Evolutionary conservation across 2,113 vertebrate species (phyloP).

Genomic region (Maccullochella peelii): DNA sequence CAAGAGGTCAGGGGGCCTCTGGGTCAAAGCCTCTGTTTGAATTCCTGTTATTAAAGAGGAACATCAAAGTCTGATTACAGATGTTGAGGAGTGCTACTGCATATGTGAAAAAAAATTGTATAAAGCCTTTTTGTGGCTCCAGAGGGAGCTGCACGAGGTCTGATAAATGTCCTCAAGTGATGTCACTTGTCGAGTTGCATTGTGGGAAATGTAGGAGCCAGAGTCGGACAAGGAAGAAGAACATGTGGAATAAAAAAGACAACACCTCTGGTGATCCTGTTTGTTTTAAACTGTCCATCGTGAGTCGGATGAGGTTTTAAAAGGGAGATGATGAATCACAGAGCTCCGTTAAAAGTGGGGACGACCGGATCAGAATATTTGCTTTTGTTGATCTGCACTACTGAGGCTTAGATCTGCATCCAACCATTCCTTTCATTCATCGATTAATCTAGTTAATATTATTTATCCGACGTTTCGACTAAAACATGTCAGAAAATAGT

Average conservation of each 20-base stretch:
- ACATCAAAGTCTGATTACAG: not conserved
- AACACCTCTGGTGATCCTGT: not conserved
- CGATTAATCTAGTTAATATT: not conserved
- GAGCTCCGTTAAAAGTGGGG: not conserved
- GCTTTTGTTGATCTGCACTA: not conserved
- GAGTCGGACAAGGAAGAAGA: no score
- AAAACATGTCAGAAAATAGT: not conserved
- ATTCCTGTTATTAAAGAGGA: not conserved
- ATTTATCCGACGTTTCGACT: not conserved
- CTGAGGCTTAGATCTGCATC: no score
- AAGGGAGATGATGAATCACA: not conserved
- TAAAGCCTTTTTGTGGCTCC: no score
- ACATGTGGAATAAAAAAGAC: not conserved
- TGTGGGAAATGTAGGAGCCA: not conserved
- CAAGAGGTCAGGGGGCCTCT: not conserved
- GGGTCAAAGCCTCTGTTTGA: not conserved
- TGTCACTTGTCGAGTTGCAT: not conserved
- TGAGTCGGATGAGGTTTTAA: not conserved
- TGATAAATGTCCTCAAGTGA: no score
- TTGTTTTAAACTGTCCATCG: not conserved
- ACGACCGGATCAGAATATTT: not conserved
- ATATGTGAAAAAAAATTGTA: no score
- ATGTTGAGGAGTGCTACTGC: no score
- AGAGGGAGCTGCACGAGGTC: no score
- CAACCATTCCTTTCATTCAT: not conserved